A percentile compares a stretch with the other conserved stretches of the same genome.
Evolutionary conservation across 2,888 invertebrate genomes (phyloP).

Genomic region (Rhyacophila evoluta): DNA sequence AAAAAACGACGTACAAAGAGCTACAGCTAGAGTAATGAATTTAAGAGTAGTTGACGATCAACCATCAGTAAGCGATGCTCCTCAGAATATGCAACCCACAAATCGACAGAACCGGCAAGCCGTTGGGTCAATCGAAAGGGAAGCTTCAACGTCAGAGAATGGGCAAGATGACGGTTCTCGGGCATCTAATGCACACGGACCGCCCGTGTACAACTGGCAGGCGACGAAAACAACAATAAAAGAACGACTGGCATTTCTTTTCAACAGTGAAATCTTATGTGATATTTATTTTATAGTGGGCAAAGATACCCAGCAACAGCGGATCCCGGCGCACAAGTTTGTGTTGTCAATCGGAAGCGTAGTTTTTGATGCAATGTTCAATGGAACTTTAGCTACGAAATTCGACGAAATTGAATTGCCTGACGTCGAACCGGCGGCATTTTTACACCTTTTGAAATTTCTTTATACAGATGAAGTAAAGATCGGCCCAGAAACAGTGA

Average conservation of each 20-base stretch:
- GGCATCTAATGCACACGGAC: conserved; percentile 65
- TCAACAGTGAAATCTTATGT: conserved; percentile 67
- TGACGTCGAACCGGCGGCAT: conserved; percentile 87
- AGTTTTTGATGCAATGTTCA: conserved; percentile 90
- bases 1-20: conserved; percentile 40
- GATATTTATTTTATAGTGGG: conserved; percentile 87
- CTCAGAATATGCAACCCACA: conserved; percentile 70
- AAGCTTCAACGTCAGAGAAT: conserved; percentile 56
- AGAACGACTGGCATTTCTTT: conserved; percentile 77
- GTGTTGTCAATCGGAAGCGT: conserved; percentile 85
- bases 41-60: conserved; percentile 39
- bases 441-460: conserved; percentile 79
- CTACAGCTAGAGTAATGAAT: conserved; percentile 37
- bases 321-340: conserved; percentile 84
- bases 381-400: conserved; percentile 78
- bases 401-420: conserved; percentile 82
- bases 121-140: conserved; percentile 59
- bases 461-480: conserved; percentile 86
- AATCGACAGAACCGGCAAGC: conserved; percentile 64
- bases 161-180: conserved; percentile 62
- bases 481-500: conserved; percentile 87
- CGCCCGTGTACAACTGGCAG: conserved; percentile 76
- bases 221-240: conserved; percentile 81
- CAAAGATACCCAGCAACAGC: conserved; percentile 74
- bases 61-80: conserved; percentile 59